phyloP scores from a whole-genome alignment of 2,888 invertebrate species.

The Agonopterix heracliana region DNA sequence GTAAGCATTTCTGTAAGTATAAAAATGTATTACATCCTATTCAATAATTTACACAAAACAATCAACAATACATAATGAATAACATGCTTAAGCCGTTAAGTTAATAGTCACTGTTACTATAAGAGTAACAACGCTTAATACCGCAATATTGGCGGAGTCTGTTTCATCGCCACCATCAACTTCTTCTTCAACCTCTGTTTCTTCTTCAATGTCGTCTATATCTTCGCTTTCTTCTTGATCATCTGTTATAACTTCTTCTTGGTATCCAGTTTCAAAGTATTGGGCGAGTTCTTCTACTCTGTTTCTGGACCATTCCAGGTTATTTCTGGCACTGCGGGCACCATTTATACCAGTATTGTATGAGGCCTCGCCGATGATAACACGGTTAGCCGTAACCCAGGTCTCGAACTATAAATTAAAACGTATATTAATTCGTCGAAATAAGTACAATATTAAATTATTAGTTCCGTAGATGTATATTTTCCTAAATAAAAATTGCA shows the following conservation, averaged over 20 bases:
- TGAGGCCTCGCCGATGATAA: constrained; percentile 28
- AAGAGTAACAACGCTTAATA: constrained; percentile 41
- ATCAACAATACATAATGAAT: background rate
- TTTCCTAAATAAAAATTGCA: background rate
- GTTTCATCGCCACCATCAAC: constrained; percentile 3
- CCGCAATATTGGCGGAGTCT: constrained; percentile 40
- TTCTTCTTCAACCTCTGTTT: constrained; percentile 4
- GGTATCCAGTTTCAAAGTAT: constrained; percentile 52
- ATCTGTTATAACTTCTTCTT: constrained; percentile 30
- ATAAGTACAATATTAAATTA: too few species aligned
- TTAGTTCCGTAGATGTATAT: too few species aligned
- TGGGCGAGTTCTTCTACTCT: constrained; percentile 38
- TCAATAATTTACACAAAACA: too few species aligned
- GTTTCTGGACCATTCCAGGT: constrained; percentile 39
- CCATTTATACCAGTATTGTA: constrained; percentile 36
- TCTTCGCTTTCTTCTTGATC: constrained; percentile 12
- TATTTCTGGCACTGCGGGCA: constrained; percentile 31
- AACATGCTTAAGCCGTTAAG: constrained; percentile 14
- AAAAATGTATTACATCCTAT: too few species aligned
- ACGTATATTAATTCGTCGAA: too few species aligned
- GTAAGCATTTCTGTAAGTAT: too few species aligned
- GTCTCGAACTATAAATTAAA: constrained; percentile 34
- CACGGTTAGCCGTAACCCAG: constrained; percentile 42
- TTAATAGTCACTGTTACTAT: constrained; percentile 35
- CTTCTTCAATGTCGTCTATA: constrained; percentile 4